Conservation (phyloP, 2,888 invertebrate species). For the Dione juno region DNA sequence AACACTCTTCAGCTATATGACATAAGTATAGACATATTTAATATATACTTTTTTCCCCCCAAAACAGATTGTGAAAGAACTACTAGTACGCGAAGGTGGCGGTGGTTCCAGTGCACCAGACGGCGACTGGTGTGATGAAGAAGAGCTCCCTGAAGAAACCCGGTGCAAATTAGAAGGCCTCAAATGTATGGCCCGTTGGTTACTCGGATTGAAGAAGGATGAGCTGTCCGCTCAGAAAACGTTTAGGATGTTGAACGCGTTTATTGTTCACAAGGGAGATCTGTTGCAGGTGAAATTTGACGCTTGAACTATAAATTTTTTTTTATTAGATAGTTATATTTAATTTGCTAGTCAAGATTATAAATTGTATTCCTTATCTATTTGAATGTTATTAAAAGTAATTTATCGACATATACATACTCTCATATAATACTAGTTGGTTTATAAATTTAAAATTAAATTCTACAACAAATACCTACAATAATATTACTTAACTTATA, state of each 20-base stretch:
- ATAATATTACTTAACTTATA: background rate
- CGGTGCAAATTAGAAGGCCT: constrained; percentile 96
- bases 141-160: constrained; percentile 94
- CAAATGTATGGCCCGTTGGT: constrained; percentile 98
- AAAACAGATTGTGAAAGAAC: constrained; percentile 93
- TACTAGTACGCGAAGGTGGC: constrained; percentile 92
- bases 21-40: no score
- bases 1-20: no score
- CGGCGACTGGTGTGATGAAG: constrained; percentile 92
- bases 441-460: background rate
- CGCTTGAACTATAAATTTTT: no score
- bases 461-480: background rate
- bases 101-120: constrained; percentile 79
- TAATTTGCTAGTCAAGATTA: no score
- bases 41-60: background rate
- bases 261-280: constrained; percentile 96
- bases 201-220: constrained; percentile 94
- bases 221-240: constrained; percentile 95
- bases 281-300: constrained; percentile 81
- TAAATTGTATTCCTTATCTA: no score
- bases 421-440: no score
- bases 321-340: no score
- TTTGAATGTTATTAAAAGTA: no score
- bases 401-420: no score
- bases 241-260: constrained; percentile 96